phyloP scores from a whole-genome alignment of 1,140 invertebrate species.

The Ectropis grisescens region DNA sequence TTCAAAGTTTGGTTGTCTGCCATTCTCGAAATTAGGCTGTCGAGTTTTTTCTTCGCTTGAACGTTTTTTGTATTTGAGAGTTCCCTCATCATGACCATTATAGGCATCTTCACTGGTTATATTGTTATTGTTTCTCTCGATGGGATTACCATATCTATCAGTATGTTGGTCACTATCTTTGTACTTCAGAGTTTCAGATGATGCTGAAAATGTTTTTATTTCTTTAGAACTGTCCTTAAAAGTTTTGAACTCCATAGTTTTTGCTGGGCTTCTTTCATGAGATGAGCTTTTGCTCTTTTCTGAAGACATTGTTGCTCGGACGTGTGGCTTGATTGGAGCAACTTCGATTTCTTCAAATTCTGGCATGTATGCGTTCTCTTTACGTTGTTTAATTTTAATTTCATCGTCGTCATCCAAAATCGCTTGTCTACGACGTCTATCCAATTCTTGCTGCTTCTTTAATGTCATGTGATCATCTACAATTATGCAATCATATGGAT shows the following conservation, averaged over 20 bases:
- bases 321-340: constrained; percentile 61
- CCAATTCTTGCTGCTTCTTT: constrained; percentile 72
- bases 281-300: constrained; percentile 54
- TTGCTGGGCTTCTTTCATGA: constrained; percentile 47
- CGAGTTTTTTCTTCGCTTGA: constrained; percentile 54
- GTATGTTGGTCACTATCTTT: constrained; percentile 54
- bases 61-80: constrained; percentile 63
- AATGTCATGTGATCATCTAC: constrained; percentile 79
- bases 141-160: constrained; percentile 51
- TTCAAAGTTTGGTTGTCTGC: too few species aligned
- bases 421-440: constrained; percentile 44
- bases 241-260: constrained; percentile 66
- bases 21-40: constrained; percentile 34
- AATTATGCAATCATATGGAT: constrained; percentile 81
- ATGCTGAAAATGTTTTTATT: constrained; percentile 66
- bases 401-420: constrained; percentile 45
- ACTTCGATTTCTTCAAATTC: constrained; percentile 66
- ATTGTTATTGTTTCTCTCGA: constrained; percentile 49
- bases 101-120: constrained; percentile 38
- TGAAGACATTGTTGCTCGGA: constrained; percentile 48
- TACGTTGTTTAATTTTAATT: constrained; percentile 60
- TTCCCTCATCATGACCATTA: constrained; percentile 56
- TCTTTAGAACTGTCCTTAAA: constrained; percentile 68
- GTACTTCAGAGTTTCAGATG: constrained; percentile 61
- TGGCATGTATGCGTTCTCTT: constrained; percentile 61